Base-by-base conservation (phyloP, 2,113 vertebrate genomes). In the Boleophthalmus pectinirostris region DNA sequence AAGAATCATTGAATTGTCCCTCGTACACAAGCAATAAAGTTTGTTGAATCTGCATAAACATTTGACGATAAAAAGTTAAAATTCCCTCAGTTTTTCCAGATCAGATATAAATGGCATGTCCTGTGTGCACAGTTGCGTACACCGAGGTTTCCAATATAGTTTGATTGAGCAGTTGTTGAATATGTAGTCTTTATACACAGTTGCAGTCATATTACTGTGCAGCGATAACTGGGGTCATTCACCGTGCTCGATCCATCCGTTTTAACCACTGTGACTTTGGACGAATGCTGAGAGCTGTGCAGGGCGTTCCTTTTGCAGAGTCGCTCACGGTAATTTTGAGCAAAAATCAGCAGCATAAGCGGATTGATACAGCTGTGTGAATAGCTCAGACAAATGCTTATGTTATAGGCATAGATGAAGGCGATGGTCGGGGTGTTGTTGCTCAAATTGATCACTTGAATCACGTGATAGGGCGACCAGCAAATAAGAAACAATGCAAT, bases 301-400 rank as follows among this genome's bases (percentile, higher is more conserved):
- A 78, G 68, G 4, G 2, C 35, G 10, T 81, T 90, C 5, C 57
- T 77, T 23, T 76, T 87, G 66, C 93, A 94, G 3, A 95, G 83
- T 1, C 93, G 93, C 56, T 94, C 94, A 8, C 93, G 91, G 79
- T 94, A 95, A 81, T 92, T 94, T 87, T 94, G 92, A 0, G 94
- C 93, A 0, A 94, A 94, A 77, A 94, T 78, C 60, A 95, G 93
- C 72, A 95, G 74, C 92, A 93, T 93, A 35, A 95, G 92, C 0
- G 94, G 94, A 84, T 95, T 95, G 88, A 95, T 92, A 91, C 94
- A 95, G 90, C 94, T 95, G 89, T 95, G 94, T 1, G 93, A 94
- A 85, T 95, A 95, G 86, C 94, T 93, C 68, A 95, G 91, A 76
- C 92, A 94, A 84, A 95, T 95, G 73, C 93, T 94, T 88, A 94